Evolutionary conservation across 2,113 vertebrate genomes (phyloP).

Genomic region (Syngnathus typhle): DNA sequence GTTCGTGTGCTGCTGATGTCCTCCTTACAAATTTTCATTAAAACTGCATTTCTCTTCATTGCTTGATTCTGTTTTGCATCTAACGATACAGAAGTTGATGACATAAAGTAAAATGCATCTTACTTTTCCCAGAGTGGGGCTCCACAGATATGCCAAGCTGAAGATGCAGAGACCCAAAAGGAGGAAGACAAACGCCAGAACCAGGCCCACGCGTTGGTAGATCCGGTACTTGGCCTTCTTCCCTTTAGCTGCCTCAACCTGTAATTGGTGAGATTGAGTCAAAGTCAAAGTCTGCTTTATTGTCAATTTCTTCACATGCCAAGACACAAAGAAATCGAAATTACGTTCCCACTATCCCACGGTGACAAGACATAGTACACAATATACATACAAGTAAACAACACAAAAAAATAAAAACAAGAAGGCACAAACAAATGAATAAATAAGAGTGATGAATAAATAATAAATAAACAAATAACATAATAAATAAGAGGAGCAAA

Average conservation of each 20-base stretch:
- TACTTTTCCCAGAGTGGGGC: conserved; percentile 65
- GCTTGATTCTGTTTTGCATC: not conserved
- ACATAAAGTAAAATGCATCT: conserved; percentile 20
- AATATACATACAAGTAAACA: too few relatives aligned
- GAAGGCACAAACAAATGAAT: too few relatives aligned
- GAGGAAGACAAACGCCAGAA: conserved; percentile 60
- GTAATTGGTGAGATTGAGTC: conserved; percentile 19
- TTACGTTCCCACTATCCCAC: too few relatives aligned
- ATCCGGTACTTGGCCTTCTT: conserved; percentile 47
- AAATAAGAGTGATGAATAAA: too few relatives aligned
- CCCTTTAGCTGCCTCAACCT: conserved; percentile 67
- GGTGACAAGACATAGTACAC: too few relatives aligned
- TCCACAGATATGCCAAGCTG: conserved; percentile 68
- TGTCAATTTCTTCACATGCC: too few relatives aligned
- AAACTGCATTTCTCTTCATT: not conserved
- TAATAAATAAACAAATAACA: too few relatives aligned
- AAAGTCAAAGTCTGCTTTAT: too few relatives aligned
- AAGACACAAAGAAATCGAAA: too few relatives aligned
- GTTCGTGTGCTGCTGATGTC: not conserved
- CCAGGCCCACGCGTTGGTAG: conserved; percentile 61
- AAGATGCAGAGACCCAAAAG: conserved; percentile 61
- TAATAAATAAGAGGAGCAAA: too few relatives aligned
- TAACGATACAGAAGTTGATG: not conserved
- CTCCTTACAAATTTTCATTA: not conserved
- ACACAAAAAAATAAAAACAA: too few relatives aligned